phyloP scores from a whole-genome alignment of 2,113 vertebrate genomes.

The Ameiurus melas region DNA sequence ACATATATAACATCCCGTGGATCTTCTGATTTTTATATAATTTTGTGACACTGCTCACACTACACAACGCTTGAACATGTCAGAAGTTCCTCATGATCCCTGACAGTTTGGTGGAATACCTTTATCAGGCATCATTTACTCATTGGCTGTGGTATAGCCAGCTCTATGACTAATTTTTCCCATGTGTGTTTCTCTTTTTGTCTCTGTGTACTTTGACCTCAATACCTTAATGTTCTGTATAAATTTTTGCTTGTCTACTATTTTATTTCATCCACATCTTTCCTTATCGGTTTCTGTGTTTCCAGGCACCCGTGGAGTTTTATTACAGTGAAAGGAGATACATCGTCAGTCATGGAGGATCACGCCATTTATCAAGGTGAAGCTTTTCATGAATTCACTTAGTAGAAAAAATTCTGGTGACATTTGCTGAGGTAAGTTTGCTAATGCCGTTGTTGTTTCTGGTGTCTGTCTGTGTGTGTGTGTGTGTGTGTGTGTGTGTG shows the following conservation, averaged over 20 bases:
- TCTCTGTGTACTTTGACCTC: neutral
- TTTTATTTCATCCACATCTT: neutral
- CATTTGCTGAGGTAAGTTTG: neutral
- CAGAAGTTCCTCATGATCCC: neutral
- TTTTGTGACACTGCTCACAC: neutral
- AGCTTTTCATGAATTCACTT: constrained; percentile 15
- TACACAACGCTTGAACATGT: neutral
- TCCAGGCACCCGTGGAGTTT: constrained; percentile 93
- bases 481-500: constrained; percentile 38
- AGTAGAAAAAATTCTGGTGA: constrained; percentile 10
- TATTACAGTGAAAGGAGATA: constrained; percentile 84
- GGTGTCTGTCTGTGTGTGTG: constrained; percentile 26
- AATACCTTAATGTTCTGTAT: neutral
- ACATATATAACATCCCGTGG: no score
- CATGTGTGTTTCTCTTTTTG: neutral
- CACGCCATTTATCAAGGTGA: constrained; percentile 90
- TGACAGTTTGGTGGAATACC: neutral
- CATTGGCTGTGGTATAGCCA: neutral
- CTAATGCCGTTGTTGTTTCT: neutral
- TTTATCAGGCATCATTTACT: neutral
- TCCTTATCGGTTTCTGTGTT: constrained; percentile 37
- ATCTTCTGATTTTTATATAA: neutral
- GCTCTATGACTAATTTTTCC: neutral
- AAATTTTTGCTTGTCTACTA: neutral
- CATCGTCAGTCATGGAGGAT: constrained; percentile 83